Base-by-base conservation (phyloP, 37 sponge, comb jelly and placozoan genomes). In the Chondrilla cf. caribensis region DNA sequence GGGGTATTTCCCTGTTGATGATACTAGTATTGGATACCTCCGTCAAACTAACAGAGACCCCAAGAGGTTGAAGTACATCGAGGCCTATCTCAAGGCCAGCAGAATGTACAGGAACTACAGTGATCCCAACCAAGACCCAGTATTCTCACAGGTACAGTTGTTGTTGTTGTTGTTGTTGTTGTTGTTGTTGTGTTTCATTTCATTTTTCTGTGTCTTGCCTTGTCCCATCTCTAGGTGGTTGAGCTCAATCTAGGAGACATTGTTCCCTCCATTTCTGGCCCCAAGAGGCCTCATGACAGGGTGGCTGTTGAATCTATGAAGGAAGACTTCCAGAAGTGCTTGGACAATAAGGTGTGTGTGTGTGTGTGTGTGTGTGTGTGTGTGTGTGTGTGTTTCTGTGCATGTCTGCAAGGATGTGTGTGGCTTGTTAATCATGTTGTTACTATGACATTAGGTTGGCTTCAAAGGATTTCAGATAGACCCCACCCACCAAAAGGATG, bases 271-370 rank as follows among this genome's bases (percentile, higher is more conserved):
- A 18, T 96, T 79, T 90, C 91, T 77, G 97, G 97, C 26, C 97
- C 97, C 22, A 96, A 93, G 81, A 82, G 94, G 29, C 94, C 97
- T 29, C 94, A 96, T 32, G 97, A 96, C 55, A 82, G 94, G 36
- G 95, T 96, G 1, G 5, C 87, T 38, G 92, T 96, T 8, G 39
- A 72, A 21, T 87, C 94, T 29, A 90, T 96, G 89, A 96, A 94
- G 78, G 70, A 77, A 26, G 97, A 96, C 80, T 93, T 96, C 83
- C 78, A 70, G 70, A 70, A 65, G 60, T 96, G 97, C 47, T 87
- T 96, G 1, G 81, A 83, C 64, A 93, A 85, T 79, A 90, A 94
- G 84, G 96, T 91, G 22, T 18, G n/a, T 36, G 39, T 72, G 37
- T 72, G 39, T 72, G 19, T 17, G 18, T 72, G 75, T 72, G 6